These are phyloP conservation scores for Cryptus viduatorius DNA, from an alignment of 2,888 invertebrate genomes.

Conservation along the genomic window DNA sequence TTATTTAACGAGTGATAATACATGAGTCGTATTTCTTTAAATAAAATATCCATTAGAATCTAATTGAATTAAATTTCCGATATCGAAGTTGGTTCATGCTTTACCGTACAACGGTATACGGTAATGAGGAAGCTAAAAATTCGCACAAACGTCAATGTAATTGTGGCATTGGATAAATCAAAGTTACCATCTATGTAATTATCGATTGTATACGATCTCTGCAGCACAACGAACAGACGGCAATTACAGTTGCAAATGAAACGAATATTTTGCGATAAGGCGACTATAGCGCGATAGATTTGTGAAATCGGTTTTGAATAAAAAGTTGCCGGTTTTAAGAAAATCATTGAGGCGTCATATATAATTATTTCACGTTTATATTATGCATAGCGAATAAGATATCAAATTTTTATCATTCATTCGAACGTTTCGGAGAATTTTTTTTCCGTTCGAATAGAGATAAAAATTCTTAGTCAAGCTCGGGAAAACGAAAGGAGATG, in stretches of 20 bases:
- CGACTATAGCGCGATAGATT: background rate
- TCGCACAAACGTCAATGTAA: background rate
- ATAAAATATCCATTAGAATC: background rate
- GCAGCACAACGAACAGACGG: background rate
- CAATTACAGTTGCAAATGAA: background rate
- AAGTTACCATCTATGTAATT: background rate
- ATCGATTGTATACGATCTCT: background rate
- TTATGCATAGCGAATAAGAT: background rate
- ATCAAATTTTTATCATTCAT: background rate
- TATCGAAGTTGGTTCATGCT: background rate
- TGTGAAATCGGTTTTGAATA: background rate
- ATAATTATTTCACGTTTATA: background rate
- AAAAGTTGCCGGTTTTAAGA: background rate
- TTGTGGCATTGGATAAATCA: background rate
- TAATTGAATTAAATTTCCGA: constrained; percentile 9
- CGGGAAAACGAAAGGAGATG: background rate
- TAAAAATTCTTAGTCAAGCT: background rate
- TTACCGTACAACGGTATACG: background rate
- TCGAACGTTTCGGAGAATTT: background rate
- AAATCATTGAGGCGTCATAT: background rate
- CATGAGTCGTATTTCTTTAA: background rate
- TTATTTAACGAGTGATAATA: background rate
- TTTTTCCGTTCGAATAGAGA: background rate
- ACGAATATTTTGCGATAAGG: background rate
- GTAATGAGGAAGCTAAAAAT: background rate